A percentile compares a stretch with the other conserved stretches of the same genome.
phyloP scores from a whole-genome alignment of 1,140 invertebrate species.

The Cephus cinctus region DNA sequence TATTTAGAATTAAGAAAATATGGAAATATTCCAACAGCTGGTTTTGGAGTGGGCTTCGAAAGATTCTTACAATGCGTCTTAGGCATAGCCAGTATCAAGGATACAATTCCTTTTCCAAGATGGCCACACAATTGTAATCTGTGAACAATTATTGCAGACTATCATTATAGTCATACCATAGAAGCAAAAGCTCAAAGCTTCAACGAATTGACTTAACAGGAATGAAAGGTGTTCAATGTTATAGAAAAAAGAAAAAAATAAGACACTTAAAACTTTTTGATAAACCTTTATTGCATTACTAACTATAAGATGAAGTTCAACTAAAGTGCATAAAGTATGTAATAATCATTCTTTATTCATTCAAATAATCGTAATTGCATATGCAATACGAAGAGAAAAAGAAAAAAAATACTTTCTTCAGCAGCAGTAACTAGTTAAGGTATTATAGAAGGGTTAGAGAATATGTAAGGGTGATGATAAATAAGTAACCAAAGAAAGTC shows the following conservation, averaged over 20 bases:
- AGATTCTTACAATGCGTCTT: slow-evolving; percentile 82
- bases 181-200: too few relatives aligned
- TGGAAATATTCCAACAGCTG: slow-evolving; percentile 85
- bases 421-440: slow-evolving; percentile 19
- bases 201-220: too few relatives aligned
- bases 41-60: slow-evolving; percentile 96
- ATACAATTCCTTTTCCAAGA: slow-evolving; percentile 92
- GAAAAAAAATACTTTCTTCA: slow-evolving; percentile 8
- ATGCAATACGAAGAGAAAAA: slow-evolving; percentile 1
- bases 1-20: slow-evolving; percentile 89
- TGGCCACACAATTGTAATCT: slow-evolving; percentile 86
- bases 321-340: background rate
- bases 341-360: slow-evolving; percentile 2
- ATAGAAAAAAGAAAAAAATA: too few relatives aligned
- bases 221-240: too few relatives aligned
- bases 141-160: too few relatives aligned
- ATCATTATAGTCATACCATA: too few relatives aligned
- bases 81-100: slow-evolving; percentile 84
- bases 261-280: slow-evolving; percentile 6
- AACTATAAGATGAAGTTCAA: background rate
- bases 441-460: slow-evolving; percentile 29
- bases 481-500: slow-evolving; percentile 35
- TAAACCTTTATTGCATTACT: slow-evolving; percentile 6
- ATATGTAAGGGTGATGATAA: slow-evolving; percentile 31
- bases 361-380: slow-evolving; percentile 1